Percentiles rank a stretch among this genome's conserved stretches.
phyloP scores from a whole-genome alignment of 2,797 vertebrate species.

The Cyprinodon diabolis region DNA sequence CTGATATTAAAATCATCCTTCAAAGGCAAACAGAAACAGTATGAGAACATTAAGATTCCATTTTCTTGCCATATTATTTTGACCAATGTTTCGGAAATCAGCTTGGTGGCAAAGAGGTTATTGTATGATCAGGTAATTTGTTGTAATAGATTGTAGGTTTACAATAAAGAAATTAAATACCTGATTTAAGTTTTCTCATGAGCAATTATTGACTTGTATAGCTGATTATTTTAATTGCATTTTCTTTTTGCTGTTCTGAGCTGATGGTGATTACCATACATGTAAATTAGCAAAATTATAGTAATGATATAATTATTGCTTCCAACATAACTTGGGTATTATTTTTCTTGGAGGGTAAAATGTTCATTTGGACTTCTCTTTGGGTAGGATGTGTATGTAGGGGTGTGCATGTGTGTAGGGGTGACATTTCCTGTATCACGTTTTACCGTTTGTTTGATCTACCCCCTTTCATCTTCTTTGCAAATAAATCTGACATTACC shows the following conservation, averaged over 20 bases:
- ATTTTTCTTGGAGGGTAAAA: constrained; percentile 24
- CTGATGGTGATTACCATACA: background rate
- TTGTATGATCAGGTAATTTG: background rate
- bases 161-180: constrained; percentile 21
- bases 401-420: constrained; percentile 29
- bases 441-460: constrained; percentile 74
- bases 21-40: background rate
- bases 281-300: background rate
- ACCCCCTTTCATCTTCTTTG: constrained; percentile 75
- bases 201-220: constrained; percentile 40
- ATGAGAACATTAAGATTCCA: background rate
- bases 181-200: constrained; percentile 30
- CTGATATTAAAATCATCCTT: constrained; percentile 14
- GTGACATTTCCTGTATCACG: constrained; percentile 74
- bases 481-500: constrained; percentile 74
- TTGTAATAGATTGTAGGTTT: constrained; percentile 12
- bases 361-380: constrained; percentile 24
- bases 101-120: background rate
- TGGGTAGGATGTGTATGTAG: constrained; percentile 1
- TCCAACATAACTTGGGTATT: constrained; percentile 24
- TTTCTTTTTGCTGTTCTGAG: constrained; percentile 26
- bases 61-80: background rate
- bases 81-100: background rate
- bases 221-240: background rate
- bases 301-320: constrained; percentile 28